A percentile compares a stretch with the other conserved stretches of the same genome.
These are phyloP conservation scores for Leptopilina boulardi DNA, from an alignment of 1,140 invertebrate species.

Conservation along the genomic window DNA sequence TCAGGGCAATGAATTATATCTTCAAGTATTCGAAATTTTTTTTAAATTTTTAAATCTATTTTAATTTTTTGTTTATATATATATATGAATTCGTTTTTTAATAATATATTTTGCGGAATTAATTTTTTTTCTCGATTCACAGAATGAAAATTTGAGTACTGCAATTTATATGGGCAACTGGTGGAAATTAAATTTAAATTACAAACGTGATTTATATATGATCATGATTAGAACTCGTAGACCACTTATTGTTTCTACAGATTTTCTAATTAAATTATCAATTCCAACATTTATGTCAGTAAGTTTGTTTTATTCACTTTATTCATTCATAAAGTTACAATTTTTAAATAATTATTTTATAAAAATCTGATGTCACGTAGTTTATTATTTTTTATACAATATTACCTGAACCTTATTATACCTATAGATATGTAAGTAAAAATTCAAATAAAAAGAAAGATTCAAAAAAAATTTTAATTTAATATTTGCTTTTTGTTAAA, in stretches of 20 bases:
- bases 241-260: constrained; percentile 71
- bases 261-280: constrained; percentile 74
- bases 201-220: constrained; percentile 69
- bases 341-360: too few species aligned
- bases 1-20: constrained; percentile 7
- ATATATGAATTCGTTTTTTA: too few species aligned
- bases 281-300: constrained; percentile 1
- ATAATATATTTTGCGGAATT: background rate
- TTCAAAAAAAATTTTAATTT: too few species aligned
- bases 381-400: too few species aligned
- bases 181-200: constrained; percentile 67
- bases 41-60: constrained; percentile 47
- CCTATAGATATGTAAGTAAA: too few species aligned
- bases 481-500: too few species aligned
- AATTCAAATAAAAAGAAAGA: too few species aligned
- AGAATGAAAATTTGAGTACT: constrained; percentile 67
- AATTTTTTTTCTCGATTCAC: constrained; percentile 36
- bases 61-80: constrained; percentile 53
- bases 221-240: constrained; percentile 73
- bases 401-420: too few species aligned
- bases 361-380: too few species aligned
- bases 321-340: too few species aligned
- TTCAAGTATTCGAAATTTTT: background rate
- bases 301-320: background rate
- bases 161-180: constrained; percentile 73